Percentiles rank a stretch among this genome's conserved stretches.
Conservation (phyloP, 2,113 vertebrate genomes). For the Trachemys scripta region DNA sequence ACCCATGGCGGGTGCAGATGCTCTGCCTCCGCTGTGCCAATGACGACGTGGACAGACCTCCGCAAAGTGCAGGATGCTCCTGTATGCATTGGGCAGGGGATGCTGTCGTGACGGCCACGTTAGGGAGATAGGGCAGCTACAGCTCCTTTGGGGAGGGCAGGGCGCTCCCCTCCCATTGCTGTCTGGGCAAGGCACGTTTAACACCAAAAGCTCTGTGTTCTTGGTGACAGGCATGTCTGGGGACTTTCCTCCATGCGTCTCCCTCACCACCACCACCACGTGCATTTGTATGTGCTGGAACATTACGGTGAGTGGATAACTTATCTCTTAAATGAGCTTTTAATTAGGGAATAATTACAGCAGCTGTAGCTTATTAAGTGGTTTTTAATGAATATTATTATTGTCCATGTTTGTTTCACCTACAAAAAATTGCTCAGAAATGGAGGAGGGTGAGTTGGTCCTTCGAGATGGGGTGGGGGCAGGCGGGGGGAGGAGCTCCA, state of each 20-base stretch:
- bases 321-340: neutral
- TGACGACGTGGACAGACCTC: neutral
- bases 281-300: neutral
- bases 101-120: neutral
- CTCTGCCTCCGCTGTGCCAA: neutral
- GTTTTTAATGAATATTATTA: neutral
- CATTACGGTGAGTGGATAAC: neutral
- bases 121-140: neutral
- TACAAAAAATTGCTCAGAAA: neutral
- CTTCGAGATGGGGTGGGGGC: rapidly evolving
- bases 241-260: rapidly evolving
- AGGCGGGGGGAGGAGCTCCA: rapidly evolving
- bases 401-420: constrained; percentile 6
- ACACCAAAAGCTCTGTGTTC: neutral
- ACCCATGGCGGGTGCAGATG: neutral
- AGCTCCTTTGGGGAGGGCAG: neutral
- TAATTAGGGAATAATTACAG: neutral
- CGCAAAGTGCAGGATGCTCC: neutral
- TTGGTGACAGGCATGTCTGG: neutral
- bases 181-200: rapidly evolving
- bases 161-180: neutral
- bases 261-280: no score
- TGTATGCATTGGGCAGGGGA: neutral
- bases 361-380: neutral
- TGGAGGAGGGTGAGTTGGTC: neutral